These are phyloP conservation scores for Scomber scombrus DNA, from an alignment of 2,113 vertebrate species.

Conservation along the genomic window DNA sequence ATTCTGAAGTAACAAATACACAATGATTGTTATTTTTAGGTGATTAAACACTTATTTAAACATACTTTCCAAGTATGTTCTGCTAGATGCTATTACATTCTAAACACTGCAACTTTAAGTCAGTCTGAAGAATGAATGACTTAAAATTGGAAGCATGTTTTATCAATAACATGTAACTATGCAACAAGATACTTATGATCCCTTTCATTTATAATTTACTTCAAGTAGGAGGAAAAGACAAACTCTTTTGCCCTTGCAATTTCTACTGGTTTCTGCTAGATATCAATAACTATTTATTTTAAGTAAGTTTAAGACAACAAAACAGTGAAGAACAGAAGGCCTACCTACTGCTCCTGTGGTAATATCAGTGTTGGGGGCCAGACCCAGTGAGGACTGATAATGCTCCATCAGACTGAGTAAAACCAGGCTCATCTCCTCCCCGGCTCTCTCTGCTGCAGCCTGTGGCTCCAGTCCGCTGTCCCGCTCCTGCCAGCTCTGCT, in stretches of 20 bases:
- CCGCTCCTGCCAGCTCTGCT: constrained; percentile 73
- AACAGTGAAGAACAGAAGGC: constrained; percentile 11
- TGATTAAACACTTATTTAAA: too few species aligned
- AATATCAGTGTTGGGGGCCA: constrained; percentile 60
- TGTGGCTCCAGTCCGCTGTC: constrained; percentile 69
- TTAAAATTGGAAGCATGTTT: too few species aligned
- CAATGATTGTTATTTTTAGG: too few species aligned
- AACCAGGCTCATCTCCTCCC: constrained; percentile 73
- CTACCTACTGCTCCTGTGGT: constrained; percentile 75
- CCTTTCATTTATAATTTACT: neutral
- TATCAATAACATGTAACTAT: neutral
- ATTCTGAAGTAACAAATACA: too few species aligned
- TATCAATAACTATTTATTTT: neutral
- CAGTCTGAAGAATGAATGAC: too few species aligned
- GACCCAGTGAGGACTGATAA: constrained; percentile 67
- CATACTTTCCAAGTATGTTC: too few species aligned
- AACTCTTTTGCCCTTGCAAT: neutral
- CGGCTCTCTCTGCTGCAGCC: constrained; percentile 47
- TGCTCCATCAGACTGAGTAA: constrained; percentile 79
- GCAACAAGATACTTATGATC: neutral
- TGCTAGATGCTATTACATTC: too few species aligned
- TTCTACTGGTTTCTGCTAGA: neutral
- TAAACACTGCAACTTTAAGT: too few species aligned
- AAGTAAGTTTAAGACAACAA: neutral
- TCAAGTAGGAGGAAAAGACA: neutral